Evolutionary conservation across 2,113 vertebrate genomes (phyloP).

Genomic region (Phalacrocorax pelagicus): DNA sequence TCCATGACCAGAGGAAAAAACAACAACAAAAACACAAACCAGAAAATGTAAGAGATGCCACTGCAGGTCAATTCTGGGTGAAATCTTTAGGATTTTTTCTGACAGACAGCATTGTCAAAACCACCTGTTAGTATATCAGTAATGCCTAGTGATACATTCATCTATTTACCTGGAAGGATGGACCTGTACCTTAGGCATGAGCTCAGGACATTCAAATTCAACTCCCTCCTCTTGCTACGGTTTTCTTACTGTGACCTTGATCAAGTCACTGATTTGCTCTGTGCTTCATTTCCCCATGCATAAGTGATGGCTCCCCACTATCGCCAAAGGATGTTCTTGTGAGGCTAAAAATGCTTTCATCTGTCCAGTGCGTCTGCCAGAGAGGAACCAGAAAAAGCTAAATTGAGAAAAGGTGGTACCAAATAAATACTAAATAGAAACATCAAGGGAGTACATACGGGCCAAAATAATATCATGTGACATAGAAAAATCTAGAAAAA

Average conservation of each 20-base stretch:
- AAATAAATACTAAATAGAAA: neutral
- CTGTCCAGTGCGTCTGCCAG: neutral
- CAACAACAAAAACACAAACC: neutral
- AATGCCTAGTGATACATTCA: neutral
- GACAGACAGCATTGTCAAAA: neutral
- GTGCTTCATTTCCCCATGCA: neutral
- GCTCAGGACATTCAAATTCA: neutral
- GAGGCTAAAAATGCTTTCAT: neutral
- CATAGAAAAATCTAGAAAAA: neutral
- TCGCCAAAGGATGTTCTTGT: neutral
- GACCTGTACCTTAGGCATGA: neutral
- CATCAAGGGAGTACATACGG: neutral
- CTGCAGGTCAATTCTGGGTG: neutral
- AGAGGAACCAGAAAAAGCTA: neutral
- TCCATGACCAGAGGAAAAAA: neutral
- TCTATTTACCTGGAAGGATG: neutral
- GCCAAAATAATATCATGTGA: neutral
- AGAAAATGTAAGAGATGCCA: neutral
- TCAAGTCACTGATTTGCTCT: neutral
- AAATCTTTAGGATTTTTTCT: neutral
- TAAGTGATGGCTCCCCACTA: neutral
- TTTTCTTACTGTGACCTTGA: neutral
- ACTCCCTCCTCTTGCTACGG: rapidly evolving
- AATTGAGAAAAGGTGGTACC: neutral
- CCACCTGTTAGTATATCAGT: neutral